Base-by-base conservation (phyloP, 2,888 invertebrate species). In the Plebejus argus region DNA sequence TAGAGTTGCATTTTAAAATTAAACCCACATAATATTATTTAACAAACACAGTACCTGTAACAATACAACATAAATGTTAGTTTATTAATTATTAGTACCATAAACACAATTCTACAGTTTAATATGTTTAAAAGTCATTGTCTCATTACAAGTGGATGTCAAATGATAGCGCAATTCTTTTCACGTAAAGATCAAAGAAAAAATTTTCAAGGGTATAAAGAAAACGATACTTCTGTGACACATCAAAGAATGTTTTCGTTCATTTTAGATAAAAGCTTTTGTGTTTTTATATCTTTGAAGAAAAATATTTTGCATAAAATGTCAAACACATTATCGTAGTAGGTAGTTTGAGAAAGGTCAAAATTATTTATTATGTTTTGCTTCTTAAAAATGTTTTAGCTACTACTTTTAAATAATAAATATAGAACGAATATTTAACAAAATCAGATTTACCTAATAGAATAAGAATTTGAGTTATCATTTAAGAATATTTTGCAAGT, bases 171-270 rank as follows among this genome's bases (percentile, higher is more conserved):
- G 23, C 7, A 20, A 23, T 70, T 76, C 45, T 3, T 23, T 23
- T 76, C 18, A 70, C 18, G 66, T 28, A 82, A 82, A 81, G 79
- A 78, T 75, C 77, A 78, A 79, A 81, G 78, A n/a, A n/a, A n/a
- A n/a, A n/a, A n/a, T 80, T 83, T 82, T 81, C 61, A 82, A 81
- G 78, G 53, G 45, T 70, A 72, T 20, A 78, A 78, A 79, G 74
- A 83, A 82, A 82, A 81, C 78, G 78, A 80, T 80, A 78, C 82
- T 82, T 80, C 77, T 70, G 81, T 81, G 83, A 76, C 77, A 75
- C 76, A 83, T 81, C 79, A 76, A 49, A 74, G 1, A 45, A 20
- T 66, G 28, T 72, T 72, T 45, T 72, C 39, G 12, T 39, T 39
- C 72, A 45, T 15, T 72, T 39, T 72, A 20, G 49, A 74, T 49